These are phyloP conservation scores for Nannospalax galili DNA, from an alignment of 2,113 vertebrate genomes.

Conservation along the genomic window DNA sequence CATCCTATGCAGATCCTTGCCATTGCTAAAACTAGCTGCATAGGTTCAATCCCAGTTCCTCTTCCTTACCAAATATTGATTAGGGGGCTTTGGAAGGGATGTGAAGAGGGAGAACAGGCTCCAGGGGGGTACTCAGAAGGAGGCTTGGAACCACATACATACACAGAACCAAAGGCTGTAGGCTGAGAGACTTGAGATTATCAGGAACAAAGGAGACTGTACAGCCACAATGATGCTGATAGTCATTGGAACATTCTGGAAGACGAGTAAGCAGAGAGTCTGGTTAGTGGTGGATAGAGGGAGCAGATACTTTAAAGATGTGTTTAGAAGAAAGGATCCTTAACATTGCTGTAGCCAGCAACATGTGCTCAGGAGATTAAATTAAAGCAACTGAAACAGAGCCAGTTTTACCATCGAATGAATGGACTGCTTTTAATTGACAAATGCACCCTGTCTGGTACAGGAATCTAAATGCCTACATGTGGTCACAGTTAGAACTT, in stretches of 20 bases:
- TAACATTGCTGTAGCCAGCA: background rate
- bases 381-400: rapidly evolving
- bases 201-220: background rate
- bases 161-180: background rate
- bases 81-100: background rate
- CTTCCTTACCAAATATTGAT: background rate
- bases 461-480: background rate
- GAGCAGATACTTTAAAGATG: background rate
- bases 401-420: background rate
- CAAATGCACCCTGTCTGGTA: background rate
- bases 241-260: background rate
- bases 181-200: background rate
- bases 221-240: background rate
- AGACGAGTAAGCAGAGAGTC: background rate
- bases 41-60: background rate
- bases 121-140: background rate
- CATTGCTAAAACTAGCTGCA: background rate
- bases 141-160: background rate
- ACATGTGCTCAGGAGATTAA: background rate
- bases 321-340: background rate
- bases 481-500: background rate
- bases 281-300: background rate
- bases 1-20: background rate
- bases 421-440: background rate
- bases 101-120: background rate